Evolutionary conservation across 2,888 invertebrate species (phyloP).

Genomic region (Taphrorychus bicolor): DNA sequence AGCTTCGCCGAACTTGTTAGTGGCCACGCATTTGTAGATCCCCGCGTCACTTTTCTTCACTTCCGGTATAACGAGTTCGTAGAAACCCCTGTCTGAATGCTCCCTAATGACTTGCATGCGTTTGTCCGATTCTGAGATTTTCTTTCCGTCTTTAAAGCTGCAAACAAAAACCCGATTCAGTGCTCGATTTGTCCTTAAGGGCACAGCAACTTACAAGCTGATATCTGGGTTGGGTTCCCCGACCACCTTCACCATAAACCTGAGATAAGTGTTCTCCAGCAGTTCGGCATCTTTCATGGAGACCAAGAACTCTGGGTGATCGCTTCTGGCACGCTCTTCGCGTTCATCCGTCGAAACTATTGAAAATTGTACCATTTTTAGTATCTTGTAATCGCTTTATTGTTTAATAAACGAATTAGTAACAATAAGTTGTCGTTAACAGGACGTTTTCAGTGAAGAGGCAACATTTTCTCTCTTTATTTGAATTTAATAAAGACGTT

Average conservation of each 20-base stretch:
- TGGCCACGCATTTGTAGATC: slow-evolving; percentile 82
- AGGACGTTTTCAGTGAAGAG: too few species aligned
- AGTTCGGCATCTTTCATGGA: slow-evolving; percentile 88
- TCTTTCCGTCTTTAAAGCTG: slow-evolving; percentile 83
- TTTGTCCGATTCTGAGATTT: slow-evolving; percentile 72
- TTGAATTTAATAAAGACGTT: too few species aligned
- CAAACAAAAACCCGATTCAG: neutral
- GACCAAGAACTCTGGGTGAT: slow-evolving; percentile 84
- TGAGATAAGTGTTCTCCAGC: slow-evolving; percentile 82
- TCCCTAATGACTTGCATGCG: slow-evolving; percentile 76
- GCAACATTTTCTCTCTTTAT: too few species aligned
- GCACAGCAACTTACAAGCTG: slow-evolving; percentile 78
- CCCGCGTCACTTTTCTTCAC: slow-evolving; percentile 83
- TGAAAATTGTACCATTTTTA: too few species aligned
- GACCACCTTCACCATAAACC: slow-evolving; percentile 87
- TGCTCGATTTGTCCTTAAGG: neutral
- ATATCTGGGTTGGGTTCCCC: slow-evolving; percentile 90
- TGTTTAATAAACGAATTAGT: too few species aligned
- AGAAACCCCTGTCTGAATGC: slow-evolving; percentile 82
- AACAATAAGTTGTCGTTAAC: too few species aligned
- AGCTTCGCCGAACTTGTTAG: slow-evolving; percentile 81
- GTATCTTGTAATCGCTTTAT: too few species aligned
- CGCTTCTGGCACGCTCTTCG: slow-evolving; percentile 70
- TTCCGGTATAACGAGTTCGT: slow-evolving; percentile 85
- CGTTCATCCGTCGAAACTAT: slow-evolving; percentile 77